These are phyloP conservation scores for Oxycera nigricornis DNA, from an alignment of 2,888 invertebrate genomes.

Conservation along the genomic window DNA sequence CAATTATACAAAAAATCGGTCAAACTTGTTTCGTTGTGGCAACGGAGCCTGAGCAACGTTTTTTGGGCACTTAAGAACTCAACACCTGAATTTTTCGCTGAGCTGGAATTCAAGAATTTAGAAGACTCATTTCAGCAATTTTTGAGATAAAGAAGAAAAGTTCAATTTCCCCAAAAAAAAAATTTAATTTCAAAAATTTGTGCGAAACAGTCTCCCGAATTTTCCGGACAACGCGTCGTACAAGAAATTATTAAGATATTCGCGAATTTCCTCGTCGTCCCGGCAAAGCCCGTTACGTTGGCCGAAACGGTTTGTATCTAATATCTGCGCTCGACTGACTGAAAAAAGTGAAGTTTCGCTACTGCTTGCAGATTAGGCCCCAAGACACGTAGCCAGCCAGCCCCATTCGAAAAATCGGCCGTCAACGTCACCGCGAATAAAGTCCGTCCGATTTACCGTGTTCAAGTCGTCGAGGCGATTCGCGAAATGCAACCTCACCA, in stretches of 20 bases:
- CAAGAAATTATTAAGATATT: not conserved
- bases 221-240: not conserved
- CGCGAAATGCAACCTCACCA: not conserved
- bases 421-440: constrained; percentile 1
- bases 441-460: constrained; percentile 4
- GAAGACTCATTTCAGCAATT: too few species aligned
- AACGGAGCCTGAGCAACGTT: too few species aligned
- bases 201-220: not conserved
- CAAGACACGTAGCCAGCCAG: constrained; percentile 2
- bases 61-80: too few species aligned
- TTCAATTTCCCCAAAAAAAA: too few species aligned
- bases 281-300: not conserved
- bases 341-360: not conserved
- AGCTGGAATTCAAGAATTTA: too few species aligned
- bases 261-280: constrained; percentile 4
- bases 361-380: not conserved
- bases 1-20: too few species aligned
- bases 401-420: not conserved
- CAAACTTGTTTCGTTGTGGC: too few species aligned
- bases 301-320: constrained; percentile 4
- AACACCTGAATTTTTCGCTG: too few species aligned
- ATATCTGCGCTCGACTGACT: constrained; percentile 17
- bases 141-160: too few species aligned
- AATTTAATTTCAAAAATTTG: not conserved
- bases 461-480: not conserved